Evolutionary conservation across 2,797 vertebrate species (phyloP), one percentile per base, ranked within the genome.

Genomic region (Pyrocephalus nanus): DNA sequence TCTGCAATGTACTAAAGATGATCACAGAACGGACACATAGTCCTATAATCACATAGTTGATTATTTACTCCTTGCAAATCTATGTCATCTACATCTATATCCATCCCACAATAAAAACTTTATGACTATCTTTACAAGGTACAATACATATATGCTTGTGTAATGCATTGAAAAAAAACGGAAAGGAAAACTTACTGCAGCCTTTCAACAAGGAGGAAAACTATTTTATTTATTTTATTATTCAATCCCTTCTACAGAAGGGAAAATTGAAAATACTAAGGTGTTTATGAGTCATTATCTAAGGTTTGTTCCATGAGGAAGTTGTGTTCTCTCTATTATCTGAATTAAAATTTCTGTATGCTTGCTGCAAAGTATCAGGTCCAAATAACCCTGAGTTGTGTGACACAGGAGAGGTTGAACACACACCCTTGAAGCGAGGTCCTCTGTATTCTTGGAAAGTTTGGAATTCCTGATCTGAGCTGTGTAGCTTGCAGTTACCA

Each of bases 61-160:
- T 93, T 95, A 89, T 95, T 97, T 94, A 92, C 74, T 65, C 48
- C 55, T 93, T 88, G 74, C 67, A 88, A 93, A 90, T 86, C 55
- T n/a, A 10, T 79, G 62, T 45, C 55, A 54, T 84, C 76, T 84
- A 65, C 54, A 75, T 69, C 86, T 90, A 34, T 42, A 81, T 40
- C 60, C 45, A 67, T 67, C 12, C 51, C 30, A 47, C 34, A 83
- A 32, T 53, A 67, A 87, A 94, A 86, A 53, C 6, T 47, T 71
- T 11, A 14, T 27, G 12, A 40, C 30, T 77, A 3, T 50, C 67
- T 75, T 92, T 64, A 40, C 32, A 40, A 79, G 71, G 36, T 71
- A 29, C 32, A 48, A 22, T 13, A 30, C 70, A 70, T 64, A 66
- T 45, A 60, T 73, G 22, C 48, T 36, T 42, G 34, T 64, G 30